Evolutionary conservation across 2,797 vertebrate genomes (phyloP).

Genomic region (Halcyon chelicuti): DNA sequence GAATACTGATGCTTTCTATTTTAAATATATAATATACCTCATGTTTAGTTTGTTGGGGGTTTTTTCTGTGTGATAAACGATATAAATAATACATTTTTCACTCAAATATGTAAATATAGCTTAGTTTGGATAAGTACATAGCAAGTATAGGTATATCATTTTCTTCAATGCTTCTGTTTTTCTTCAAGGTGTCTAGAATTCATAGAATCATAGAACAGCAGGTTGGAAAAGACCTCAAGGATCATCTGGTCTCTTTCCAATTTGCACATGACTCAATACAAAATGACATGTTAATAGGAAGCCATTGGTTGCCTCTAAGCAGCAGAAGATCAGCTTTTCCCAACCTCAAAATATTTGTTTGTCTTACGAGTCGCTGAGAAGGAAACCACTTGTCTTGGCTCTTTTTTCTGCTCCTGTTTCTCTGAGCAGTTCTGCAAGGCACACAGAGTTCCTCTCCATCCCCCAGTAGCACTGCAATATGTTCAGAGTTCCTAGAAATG

Average conservation of each 20-base stretch:
- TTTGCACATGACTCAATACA: background rate
- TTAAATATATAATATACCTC: background rate
- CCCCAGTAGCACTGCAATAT: fast-evolving
- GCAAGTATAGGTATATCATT: background rate
- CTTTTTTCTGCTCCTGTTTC: background rate
- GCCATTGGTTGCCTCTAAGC: background rate
- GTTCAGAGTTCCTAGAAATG: background rate
- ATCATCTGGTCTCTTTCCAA: background rate
- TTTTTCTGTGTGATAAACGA: background rate
- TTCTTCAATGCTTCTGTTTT: background rate
- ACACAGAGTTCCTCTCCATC: background rate
- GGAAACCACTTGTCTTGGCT: background rate
- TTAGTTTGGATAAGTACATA: background rate
- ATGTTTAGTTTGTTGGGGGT: background rate
- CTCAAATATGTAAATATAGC: background rate
- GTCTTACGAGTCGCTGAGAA: background rate
- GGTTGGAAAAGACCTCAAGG: background rate
- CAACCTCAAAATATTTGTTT: background rate
- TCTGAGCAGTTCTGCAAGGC: fast-evolving
- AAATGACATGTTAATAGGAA: background rate
- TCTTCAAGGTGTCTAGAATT: background rate
- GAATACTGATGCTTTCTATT: constrained; percentile 31
- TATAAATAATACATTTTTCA: background rate
- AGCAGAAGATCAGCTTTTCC: background rate
- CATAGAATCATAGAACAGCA: background rate